Percentiles rank a stretch among this genome's conserved stretches.
Conservation (phyloP, 2,113 vertebrate genomes). For the Hippolais icterina region DNA sequence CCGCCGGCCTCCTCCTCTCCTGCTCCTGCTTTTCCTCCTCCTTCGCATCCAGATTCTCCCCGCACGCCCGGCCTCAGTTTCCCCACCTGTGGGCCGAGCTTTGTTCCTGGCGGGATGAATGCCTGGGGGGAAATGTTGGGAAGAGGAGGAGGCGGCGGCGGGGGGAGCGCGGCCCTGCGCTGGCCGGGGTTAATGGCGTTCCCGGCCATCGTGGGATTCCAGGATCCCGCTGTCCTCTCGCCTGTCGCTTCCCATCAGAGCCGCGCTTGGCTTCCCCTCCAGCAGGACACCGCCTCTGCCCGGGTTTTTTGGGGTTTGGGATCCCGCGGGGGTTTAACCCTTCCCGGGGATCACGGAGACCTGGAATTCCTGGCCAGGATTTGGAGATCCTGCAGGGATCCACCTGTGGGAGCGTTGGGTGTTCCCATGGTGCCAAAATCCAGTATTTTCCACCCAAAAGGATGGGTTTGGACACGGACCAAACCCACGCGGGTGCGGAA, state of each 20-base stretch:
- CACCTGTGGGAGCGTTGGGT: not conserved
- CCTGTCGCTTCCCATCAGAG: slow-evolving; percentile 50
- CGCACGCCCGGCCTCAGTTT: not conserved
- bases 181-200: slow-evolving; percentile 67
- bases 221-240: slow-evolving; percentile 12
- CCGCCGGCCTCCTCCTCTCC: not conserved
- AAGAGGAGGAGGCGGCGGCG: not conserved
- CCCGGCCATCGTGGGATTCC: slow-evolving; percentile 30
- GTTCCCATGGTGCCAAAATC: fast-evolving
- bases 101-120: not conserved
- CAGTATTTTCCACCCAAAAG: not conserved
- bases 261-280: not conserved
- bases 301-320: not conserved
- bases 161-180: not conserved
- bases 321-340: not conserved
- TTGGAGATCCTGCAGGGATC: not conserved
- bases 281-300: not conserved
- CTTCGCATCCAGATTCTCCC: not conserved
- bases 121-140: not conserved
- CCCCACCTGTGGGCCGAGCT: not conserved
- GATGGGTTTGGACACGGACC: fast-evolving
- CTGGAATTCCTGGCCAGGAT: not conserved
- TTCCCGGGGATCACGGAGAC: not conserved
- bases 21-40: not conserved
- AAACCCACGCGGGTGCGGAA: fast-evolving